Evolutionary conservation across 37 sponge, comb jelly and placozoan species (phyloP).

Genomic region (Dysidea cf. avara): DNA sequence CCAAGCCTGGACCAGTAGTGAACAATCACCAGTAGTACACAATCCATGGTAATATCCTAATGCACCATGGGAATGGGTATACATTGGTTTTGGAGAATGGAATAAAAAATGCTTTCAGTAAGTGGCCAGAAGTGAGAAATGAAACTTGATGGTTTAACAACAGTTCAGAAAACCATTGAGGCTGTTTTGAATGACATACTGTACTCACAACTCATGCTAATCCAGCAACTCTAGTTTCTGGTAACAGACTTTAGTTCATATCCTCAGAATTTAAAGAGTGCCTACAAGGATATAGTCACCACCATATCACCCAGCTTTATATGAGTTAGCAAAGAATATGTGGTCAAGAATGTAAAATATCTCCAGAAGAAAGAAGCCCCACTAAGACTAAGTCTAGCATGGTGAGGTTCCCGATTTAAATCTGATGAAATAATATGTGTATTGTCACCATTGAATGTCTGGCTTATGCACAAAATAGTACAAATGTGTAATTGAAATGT

Average conservation of each 20-base stretch:
- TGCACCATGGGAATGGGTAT: background rate
- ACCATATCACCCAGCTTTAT: background rate
- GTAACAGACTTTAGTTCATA: background rate
- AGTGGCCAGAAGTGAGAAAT: slow-evolving; percentile 4
- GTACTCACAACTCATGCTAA: background rate
- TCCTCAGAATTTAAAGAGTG: background rate
- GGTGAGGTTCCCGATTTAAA: no score
- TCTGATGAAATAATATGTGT: no score
- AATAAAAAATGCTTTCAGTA: background rate
- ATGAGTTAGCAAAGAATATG: no score
- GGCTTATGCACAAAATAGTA: no score
- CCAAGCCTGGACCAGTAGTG: background rate
- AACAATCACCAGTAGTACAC: no score
- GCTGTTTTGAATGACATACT: background rate
- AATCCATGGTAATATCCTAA: background rate
- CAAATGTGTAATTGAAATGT: no score
- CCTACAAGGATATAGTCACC: background rate
- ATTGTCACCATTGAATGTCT: no score
- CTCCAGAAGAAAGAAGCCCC: no score
- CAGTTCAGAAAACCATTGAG: background rate
- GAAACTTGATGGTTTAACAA: background rate
- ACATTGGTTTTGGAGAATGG: background rate
- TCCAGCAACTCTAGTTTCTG: background rate
- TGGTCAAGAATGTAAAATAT: no score
- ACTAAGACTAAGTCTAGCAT: no score